Evolutionary conservation across 2,888 invertebrate genomes (phyloP), one percentile per base, ranked within the genome.

Genomic region (Nymphalis urticae): DNA sequence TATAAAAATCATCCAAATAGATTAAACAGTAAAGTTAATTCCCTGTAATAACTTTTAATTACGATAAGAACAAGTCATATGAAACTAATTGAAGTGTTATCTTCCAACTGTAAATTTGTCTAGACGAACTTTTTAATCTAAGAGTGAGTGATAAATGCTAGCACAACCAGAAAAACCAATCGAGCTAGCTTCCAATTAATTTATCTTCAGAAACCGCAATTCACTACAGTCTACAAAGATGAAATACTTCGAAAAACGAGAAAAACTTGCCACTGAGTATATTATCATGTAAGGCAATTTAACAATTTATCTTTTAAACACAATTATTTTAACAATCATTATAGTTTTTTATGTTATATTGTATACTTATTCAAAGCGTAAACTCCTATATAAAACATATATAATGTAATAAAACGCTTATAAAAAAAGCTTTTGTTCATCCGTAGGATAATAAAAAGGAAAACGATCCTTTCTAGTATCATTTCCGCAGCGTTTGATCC

Each of bases 401-500:
- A 32, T 32, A 32, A 32, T 32, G 6, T 32, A 42, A 42, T 42
- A 42, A 42, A 42, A 42, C 42, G 42, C 42, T 42, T 10, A 42
- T 13, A 42, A 42, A 42, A 42, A 42, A 42, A 42, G 13, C 42
- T 13, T 42, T 13, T 42, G 78, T 77, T 80, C 36, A 58, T 36
- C 56, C 58, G 10, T 42, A 42, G 82, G 36, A 58, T 58, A 58
- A 36, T 36, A 36, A 42, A 58, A 27, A 58, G 42, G 36, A 36
- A 58, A 83, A 82, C 82, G 85, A 82, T 84, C 54, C 81, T 75
- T 79, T 71, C 80, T 76, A 78, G 82, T 86, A 87, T 87, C 85
- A 86, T 81, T 87, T 88, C 86, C 87, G 83, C 79, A 78, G 81
- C 87, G 84, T 88, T 88, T 87, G 84, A 85, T 83, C 81, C 81